phyloP scores from a whole-genome alignment of 2,797 vertebrate species.

The Xenentodon cancila region DNA sequence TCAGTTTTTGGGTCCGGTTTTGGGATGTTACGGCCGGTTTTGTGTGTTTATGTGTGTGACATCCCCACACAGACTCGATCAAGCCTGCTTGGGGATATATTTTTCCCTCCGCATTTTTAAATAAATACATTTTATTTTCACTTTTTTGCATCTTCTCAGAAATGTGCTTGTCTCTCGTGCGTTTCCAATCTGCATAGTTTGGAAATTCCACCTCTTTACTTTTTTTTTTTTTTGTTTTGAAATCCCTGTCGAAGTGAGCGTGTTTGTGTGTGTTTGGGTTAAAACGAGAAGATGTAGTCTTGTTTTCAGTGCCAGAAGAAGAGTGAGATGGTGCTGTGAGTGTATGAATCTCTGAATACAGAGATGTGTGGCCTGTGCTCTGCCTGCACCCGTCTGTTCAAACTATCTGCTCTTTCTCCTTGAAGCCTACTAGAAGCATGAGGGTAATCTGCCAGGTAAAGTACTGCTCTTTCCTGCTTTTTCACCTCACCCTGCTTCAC shows the following conservation, averaged over 20 bases:
- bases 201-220: constrained; percentile 63
- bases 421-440: constrained; percentile 99
- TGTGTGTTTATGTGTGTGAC: constrained; percentile 29
- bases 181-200: constrained; percentile 76
- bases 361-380: constrained; percentile 73
- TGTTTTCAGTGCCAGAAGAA: constrained; percentile 21
- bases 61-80: constrained; percentile 40
- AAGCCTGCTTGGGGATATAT: constrained; percentile 30
- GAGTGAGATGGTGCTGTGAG: background rate
- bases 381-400: constrained; percentile 89
- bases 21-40: constrained; percentile 33
- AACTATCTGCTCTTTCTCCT: constrained; percentile 93
- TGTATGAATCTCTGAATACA: constrained; percentile 41
- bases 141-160: constrained; percentile 43
- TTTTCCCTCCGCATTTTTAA: constrained; percentile 37
- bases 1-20: constrained; percentile 23
- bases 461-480: constrained; percentile 86
- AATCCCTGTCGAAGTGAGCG: constrained; percentile 44
- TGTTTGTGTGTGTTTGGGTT: constrained; percentile 20
- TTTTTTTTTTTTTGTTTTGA: constrained; percentile 2
- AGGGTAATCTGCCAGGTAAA: constrained; percentile 99
- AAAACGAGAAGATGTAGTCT: constrained; percentile 11
- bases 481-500: constrained; percentile 77
- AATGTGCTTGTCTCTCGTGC: constrained; percentile 39
- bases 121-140: constrained; percentile 40